These are phyloP conservation scores for Rosalia funebris DNA, from an alignment of 2,888 invertebrate genomes.

Conservation along the genomic window DNA sequence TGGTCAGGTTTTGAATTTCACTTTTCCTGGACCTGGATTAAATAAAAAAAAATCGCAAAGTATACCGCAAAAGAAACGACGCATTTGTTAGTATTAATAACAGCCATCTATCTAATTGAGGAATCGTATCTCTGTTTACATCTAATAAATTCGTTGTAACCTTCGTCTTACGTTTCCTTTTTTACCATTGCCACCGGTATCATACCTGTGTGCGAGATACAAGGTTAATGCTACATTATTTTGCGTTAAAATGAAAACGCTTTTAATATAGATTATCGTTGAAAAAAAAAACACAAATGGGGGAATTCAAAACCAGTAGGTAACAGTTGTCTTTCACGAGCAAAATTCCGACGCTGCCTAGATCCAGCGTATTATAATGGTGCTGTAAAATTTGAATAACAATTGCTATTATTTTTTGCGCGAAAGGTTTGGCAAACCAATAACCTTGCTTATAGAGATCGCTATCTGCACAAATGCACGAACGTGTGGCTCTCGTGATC, in stretches of 20 bases:
- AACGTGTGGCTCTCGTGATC: not conserved
- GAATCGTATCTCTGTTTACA: constrained; percentile 13
- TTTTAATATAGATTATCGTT: not conserved
- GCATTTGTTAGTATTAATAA: not conserved
- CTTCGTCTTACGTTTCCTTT: constrained; percentile 36
- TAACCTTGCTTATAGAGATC: not conserved
- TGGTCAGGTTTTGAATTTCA: too few species aligned
- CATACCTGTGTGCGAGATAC: constrained; percentile 2
- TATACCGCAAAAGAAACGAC: too few species aligned
- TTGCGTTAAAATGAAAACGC: constrained; percentile 5
- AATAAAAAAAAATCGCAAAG: too few species aligned
- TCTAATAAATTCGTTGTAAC: constrained; percentile 32
- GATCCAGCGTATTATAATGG: not conserved
- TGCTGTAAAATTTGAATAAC: not conserved
- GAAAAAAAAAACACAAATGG: not conserved
- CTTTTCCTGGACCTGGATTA: too few species aligned
- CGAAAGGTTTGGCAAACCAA: not conserved
- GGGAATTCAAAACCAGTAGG: not conserved
- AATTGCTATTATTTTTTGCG: constrained; percentile 1
- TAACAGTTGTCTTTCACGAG: not conserved
- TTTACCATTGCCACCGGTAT: constrained; percentile 22
- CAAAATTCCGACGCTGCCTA: not conserved
- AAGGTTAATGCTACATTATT: constrained; percentile 18
- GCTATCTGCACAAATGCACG: not conserved
- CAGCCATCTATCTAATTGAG: constrained; percentile 6